Conservation (phyloP, 2,888 invertebrate genomes). For the Zaprionus obscuricornis region DNA sequence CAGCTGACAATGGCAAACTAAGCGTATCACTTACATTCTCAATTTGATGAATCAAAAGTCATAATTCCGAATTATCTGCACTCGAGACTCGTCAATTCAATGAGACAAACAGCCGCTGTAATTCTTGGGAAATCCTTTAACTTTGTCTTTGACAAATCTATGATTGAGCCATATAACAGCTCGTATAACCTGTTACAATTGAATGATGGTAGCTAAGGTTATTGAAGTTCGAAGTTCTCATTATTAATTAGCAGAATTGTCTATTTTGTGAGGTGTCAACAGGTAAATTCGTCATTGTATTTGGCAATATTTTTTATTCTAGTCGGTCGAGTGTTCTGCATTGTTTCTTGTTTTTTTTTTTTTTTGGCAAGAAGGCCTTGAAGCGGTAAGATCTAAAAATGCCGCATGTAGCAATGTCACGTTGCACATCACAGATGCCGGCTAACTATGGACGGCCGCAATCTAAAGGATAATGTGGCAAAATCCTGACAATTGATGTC, state of each 20-base stretch:
- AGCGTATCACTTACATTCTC: slow-evolving; percentile 37
- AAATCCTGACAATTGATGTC: slow-evolving; percentile 77
- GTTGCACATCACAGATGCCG: slow-evolving; percentile 65
- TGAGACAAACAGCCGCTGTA: slow-evolving; percentile 24
- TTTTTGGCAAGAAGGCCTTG: slow-evolving; percentile 54
- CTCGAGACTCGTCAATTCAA: slow-evolving; percentile 30
- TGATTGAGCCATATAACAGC: slow-evolving; percentile 57
- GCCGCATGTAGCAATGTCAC: slow-evolving; percentile 72
- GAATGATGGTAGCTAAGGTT: slow-evolving; percentile 35
- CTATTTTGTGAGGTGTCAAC: slow-evolving; percentile 74
- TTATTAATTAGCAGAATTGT: slow-evolving; percentile 76
- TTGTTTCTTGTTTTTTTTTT: slow-evolving; percentile 35
- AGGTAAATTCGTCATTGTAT: slow-evolving; percentile 75
- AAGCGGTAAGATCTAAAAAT: slow-evolving; percentile 59
- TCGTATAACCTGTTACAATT: slow-evolving; percentile 69
- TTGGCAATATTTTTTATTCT: slow-evolving; percentile 38
- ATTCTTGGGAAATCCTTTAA: slow-evolving; percentile 45
- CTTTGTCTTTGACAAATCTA: slow-evolving; percentile 14
- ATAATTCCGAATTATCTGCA: slow-evolving; percentile 58
- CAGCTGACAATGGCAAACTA: slow-evolving; percentile 28
- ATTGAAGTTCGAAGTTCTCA: slow-evolving; percentile 37
- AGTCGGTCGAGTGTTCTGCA: slow-evolving; percentile 22
- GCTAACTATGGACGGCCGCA: slow-evolving; percentile 47
- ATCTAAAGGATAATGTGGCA: slow-evolving; percentile 78
- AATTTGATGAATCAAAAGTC: slow-evolving; percentile 62